Evolutionary conservation across 2,113 vertebrate species (phyloP), one percentile per base, ranked within the genome.

Genomic region (Aegithalos caudatus): DNA sequence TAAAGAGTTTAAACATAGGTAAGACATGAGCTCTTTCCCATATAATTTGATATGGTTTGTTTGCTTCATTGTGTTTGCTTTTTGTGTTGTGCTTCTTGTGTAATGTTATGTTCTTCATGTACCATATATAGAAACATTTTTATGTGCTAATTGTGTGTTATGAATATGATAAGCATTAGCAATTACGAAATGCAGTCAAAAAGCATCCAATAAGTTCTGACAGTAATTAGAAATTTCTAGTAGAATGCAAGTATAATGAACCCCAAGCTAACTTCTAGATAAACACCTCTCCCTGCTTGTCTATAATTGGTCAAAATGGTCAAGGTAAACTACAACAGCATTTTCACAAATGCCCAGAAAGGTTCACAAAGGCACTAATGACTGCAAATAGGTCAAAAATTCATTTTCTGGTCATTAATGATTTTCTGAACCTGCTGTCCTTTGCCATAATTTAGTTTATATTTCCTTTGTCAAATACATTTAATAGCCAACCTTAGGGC

Each of bases 1-100:
- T 98, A 99, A 99, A 98, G 99, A 99, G 98, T 99, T 99, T 98
- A 98, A 99, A 98, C 99, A 99, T 99, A 99, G 99, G 99, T 99
- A 98, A 99, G 98, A 98, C 73, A 98, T 95, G 92, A 98, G 95
- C 97, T 97, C 97, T 98, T 97, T 97, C 96, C 97, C 95, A 50
- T 98, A 96, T 98, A 97, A 98, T 98, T 98, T 97, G 95, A 97
- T 97, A 97, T 95, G 91, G 95, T 98, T 97, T 96, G 96, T 97
- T 98, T 98, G 97, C 96, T 95, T 97, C 94, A 95, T 97, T 97
- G 97, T 98, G 97, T 98, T 97, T 97, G 97, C 96, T 95, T 98
- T 98, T 97, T 97, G 97, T 98, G 97, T 97, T 93, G 97, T 98
- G 97, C 95, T 98, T 97, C 96, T 97, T 96, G 96, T 97, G 95